Percentiles rank a stretch among this genome's conserved stretches.
Conservation (phyloP, 2,113 vertebrate genomes). For the Vulpes ferrilata region DNA sequence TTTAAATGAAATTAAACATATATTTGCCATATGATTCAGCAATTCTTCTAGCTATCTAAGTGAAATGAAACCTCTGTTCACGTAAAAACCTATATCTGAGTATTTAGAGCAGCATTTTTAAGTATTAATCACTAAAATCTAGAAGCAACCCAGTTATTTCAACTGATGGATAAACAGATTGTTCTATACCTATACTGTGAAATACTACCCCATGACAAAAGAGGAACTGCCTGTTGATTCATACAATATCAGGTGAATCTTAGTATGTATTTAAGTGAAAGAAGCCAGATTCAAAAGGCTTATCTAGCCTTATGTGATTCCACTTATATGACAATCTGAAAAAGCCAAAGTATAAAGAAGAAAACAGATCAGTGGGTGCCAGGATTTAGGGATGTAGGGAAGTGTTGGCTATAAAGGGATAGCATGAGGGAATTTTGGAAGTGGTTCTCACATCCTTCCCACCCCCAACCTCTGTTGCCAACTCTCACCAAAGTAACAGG, state of each 20-base stretch:
- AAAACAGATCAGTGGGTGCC: neutral
- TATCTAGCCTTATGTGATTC: neutral
- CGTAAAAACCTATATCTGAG: neutral
- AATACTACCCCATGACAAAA: neutral
- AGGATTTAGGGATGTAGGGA: neutral
- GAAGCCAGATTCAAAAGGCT: neutral
- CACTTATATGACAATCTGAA: neutral
- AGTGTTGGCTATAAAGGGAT: neutral
- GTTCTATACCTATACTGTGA: neutral
- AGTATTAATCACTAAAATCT: neutral
- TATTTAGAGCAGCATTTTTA: conserved; percentile 1
- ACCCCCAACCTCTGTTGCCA: neutral
- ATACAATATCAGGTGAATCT: neutral
- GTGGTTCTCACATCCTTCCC: neutral
- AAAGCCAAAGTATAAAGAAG: neutral
- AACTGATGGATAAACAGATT: conserved; percentile 27
- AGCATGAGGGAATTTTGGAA: neutral
- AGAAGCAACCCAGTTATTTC: conserved; percentile 38
- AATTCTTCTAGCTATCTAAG: neutral
- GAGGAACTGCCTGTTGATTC: conserved; percentile 16
- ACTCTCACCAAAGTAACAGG: neutral
- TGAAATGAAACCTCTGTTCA: neutral
- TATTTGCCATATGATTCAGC: conserved; percentile 1
- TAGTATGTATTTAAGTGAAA: neutral
- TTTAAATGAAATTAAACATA: conserved; percentile 31